Percentiles rank a stretch among this genome's conserved stretches.
These are phyloP conservation scores for Oscheius myriophilus DNA, from an alignment of 2,888 invertebrate species.

Conservation along the genomic window DNA sequence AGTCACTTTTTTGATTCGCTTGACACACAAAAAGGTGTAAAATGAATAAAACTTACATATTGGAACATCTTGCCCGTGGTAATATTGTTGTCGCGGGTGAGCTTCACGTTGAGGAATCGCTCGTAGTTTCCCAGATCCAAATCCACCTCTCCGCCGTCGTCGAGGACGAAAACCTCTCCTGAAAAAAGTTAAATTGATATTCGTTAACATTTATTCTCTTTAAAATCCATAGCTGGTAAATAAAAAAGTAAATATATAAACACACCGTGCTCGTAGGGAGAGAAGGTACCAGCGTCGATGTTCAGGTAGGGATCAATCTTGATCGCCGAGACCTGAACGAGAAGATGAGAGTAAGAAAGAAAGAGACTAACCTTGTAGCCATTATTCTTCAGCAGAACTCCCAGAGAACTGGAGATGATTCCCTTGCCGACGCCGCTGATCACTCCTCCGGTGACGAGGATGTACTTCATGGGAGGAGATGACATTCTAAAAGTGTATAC, in stretches of 20 bases:
- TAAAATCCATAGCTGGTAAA: too few relatives aligned
- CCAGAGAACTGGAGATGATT: conserved; percentile 79
- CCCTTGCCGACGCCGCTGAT: conserved; percentile 95
- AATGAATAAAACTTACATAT: conserved; percentile 71
- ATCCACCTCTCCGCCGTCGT: conserved; percentile 99
- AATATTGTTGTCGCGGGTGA: conserved; percentile 95
- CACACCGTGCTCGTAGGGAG: conserved; percentile 90
- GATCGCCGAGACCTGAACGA: conserved; percentile 85
- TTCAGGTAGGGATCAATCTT: conserved; percentile 99
- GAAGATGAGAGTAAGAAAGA: background rate
- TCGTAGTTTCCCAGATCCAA: conserved; percentile 99
- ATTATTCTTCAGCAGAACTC: conserved; percentile 91
- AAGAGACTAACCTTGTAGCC: conserved; percentile 79
- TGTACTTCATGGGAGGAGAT: conserved; percentile 42
- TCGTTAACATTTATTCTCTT: too few relatives aligned
- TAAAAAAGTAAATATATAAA: too few relatives aligned
- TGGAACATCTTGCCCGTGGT: conserved; percentile 99
- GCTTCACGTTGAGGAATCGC: conserved; percentile 91
- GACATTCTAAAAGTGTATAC: too few relatives aligned
- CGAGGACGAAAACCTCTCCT: conserved; percentile 94
- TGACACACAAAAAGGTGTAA: background rate
- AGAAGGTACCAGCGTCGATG: conserved; percentile 98
- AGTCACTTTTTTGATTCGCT: too few relatives aligned
- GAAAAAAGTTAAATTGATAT: too few relatives aligned
- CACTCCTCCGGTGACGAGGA: conserved; percentile 78